These are phyloP conservation scores for Gymnoscopelus braueri DNA, from an alignment of 2,797 vertebrate genomes.

Conservation along the genomic window DNA sequence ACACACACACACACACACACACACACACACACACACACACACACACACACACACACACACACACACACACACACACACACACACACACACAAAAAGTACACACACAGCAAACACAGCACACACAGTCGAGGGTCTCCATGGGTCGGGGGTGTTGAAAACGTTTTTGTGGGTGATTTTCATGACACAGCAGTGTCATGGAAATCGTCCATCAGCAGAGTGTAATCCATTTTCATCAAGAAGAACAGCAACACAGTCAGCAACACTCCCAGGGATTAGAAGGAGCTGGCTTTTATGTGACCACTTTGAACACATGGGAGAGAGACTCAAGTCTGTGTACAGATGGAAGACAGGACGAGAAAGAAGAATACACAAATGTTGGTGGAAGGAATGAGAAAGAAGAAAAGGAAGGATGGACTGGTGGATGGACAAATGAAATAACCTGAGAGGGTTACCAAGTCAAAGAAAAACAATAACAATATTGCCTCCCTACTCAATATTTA, in stretches of 20 bases:
- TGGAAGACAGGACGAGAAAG: too few relatives aligned
- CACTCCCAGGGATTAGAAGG: constrained; percentile 16
- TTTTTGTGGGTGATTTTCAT: constrained; percentile 1
- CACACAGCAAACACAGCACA: neutral
- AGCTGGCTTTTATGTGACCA: neutral
- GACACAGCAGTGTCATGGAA: constrained; percentile 1
- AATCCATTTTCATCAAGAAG: neutral
- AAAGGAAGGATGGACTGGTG: neutral
- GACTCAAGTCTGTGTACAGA: too few relatives aligned
- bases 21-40: constrained; percentile 3
- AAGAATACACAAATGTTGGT: neutral
- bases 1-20: constrained; percentile 3
- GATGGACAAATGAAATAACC: neutral
- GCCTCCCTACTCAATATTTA: too few relatives aligned
- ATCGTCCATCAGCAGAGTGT: neutral
- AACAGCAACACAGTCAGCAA: constrained; percentile 11
- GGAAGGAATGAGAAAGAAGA: neutral
- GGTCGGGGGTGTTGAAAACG: constrained; percentile 27
- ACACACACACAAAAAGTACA: neutral
- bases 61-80: neutral
- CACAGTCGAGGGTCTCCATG: neutral
- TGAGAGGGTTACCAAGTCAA: too few relatives aligned
- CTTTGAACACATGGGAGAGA: too few relatives aligned
- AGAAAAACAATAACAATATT: too few relatives aligned
- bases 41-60: constrained; percentile 1